Evolutionary conservation across 2,797 vertebrate genomes (phyloP).

Genomic region (Eulemur coronatus): DNA sequence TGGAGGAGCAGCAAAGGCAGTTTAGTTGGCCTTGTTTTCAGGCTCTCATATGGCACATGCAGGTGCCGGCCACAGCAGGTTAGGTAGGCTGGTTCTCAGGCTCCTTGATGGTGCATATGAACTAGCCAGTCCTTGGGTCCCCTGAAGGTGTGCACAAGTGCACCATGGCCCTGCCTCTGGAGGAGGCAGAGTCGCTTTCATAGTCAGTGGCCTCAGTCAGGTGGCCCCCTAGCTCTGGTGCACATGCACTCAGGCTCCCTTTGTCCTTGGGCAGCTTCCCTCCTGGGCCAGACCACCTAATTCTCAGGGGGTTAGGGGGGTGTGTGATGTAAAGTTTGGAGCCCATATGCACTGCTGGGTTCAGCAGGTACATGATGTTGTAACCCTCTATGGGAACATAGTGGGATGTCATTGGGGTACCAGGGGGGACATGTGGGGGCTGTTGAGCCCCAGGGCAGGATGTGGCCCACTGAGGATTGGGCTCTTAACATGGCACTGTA

Average conservation of each 20-base stretch:
- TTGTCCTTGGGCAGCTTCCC: not conserved
- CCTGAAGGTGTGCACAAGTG: not conserved
- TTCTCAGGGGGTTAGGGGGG: not conserved
- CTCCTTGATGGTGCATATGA: not conserved
- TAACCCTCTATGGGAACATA: no score
- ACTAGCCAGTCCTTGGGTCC: not conserved
- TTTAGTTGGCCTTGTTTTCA: no score
- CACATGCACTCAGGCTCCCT: not conserved
- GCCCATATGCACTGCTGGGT: no score
- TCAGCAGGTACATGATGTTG: no score
- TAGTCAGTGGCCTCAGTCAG: not conserved
- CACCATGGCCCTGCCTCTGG: not conserved
- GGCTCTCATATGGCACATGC: no score
- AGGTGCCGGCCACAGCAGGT: no score
- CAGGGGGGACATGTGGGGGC: no score
- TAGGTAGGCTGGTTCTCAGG: not conserved
- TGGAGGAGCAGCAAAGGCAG: no score
- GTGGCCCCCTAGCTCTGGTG: not conserved
- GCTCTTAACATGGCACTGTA: no score
- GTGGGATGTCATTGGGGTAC: no score
- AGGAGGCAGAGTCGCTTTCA: not conserved
- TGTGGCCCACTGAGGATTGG: no score
- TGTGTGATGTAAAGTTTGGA: not conserved
- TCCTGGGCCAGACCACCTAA: not conserved
- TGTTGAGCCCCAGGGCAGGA: no score